Conservation (phyloP, 2,888 invertebrate genomes). For the Pachymerium ferrugineum region DNA sequence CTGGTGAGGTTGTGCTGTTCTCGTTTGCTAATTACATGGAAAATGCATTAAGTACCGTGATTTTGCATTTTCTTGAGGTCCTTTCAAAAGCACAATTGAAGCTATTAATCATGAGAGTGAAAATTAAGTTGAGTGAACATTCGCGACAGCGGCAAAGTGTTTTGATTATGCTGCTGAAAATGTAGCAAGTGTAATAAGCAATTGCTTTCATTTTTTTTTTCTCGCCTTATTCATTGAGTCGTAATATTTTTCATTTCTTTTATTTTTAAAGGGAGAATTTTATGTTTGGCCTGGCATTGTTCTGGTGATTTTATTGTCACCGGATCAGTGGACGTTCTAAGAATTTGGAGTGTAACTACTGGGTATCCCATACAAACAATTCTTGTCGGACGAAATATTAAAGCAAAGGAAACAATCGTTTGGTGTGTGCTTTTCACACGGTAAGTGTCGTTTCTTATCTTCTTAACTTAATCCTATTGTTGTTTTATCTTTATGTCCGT, state of each 20-base stretch:
- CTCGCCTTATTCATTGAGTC: constrained; percentile 15
- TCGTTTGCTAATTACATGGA: constrained; percentile 15
- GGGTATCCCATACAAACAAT: constrained; percentile 80
- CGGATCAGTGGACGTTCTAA: constrained; percentile 72
- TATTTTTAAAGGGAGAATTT: constrained; percentile 57
- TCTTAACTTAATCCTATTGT: background rate
- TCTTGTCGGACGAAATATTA: constrained; percentile 61
- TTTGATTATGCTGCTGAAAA: constrained; percentile 18
- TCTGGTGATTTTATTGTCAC: constrained; percentile 67
- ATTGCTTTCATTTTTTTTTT: constrained; percentile 19
- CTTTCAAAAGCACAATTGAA: constrained; percentile 19
- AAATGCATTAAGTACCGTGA: constrained; percentile 6
- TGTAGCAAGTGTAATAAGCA: constrained; percentile 21
- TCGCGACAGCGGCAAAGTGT: background rate
- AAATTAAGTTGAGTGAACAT: background rate
- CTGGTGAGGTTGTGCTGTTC: background rate
- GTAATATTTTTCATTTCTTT: background rate
- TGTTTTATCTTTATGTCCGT: background rate
- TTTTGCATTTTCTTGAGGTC: constrained; percentile 15
- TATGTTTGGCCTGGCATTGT: constrained; percentile 78
- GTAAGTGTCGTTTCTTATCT: constrained; percentile 39
- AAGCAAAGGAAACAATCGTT: constrained; percentile 66
- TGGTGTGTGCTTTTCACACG: constrained; percentile 76
- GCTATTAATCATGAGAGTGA: constrained; percentile 14
- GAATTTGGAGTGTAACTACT: constrained; percentile 78